These are phyloP conservation scores for Blennius ocellaris DNA, from an alignment of 2,113 vertebrate genomes.

Conservation along the genomic window DNA sequence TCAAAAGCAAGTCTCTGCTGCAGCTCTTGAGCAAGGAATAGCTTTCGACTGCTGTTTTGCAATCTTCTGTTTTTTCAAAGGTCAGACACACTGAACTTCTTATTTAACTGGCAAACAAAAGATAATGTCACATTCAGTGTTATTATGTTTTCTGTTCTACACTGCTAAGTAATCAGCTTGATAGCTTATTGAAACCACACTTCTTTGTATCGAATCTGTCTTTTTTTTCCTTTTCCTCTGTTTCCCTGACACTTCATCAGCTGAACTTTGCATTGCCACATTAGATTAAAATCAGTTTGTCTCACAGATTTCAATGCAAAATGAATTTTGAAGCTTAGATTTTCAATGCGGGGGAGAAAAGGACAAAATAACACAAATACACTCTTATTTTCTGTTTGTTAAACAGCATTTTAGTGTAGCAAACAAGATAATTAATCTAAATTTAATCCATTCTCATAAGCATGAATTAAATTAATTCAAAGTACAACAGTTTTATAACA, in stretches of 20 bases:
- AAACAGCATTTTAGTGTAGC: background rate
- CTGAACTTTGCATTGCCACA: background rate
- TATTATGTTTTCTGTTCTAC: slow-evolving; percentile 1
- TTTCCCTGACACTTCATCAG: slow-evolving; percentile 2
- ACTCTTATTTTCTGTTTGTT: too few species aligned
- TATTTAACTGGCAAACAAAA: background rate
- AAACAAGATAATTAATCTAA: too few species aligned
- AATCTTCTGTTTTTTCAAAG: slow-evolving; percentile 3
- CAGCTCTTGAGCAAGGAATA: background rate
- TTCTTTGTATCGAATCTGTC: background rate
- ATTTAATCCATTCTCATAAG: background rate
- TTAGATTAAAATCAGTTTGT: background rate
- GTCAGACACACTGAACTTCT: background rate
- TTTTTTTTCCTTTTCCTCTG: background rate
- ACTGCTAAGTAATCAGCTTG: background rate
- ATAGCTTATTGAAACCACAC: background rate
- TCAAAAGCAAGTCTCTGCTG: background rate
- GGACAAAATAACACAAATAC: too few species aligned
- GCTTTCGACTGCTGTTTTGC: background rate
- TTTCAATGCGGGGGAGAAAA: background rate
- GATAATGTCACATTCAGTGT: background rate
- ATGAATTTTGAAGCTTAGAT: background rate
- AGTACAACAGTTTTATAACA: too few species aligned
- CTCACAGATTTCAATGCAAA: background rate
- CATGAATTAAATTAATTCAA: too few species aligned